These are phyloP conservation scores for Scomber japonicus DNA, from an alignment of 2,113 vertebrate genomes.

Conservation along the genomic window DNA sequence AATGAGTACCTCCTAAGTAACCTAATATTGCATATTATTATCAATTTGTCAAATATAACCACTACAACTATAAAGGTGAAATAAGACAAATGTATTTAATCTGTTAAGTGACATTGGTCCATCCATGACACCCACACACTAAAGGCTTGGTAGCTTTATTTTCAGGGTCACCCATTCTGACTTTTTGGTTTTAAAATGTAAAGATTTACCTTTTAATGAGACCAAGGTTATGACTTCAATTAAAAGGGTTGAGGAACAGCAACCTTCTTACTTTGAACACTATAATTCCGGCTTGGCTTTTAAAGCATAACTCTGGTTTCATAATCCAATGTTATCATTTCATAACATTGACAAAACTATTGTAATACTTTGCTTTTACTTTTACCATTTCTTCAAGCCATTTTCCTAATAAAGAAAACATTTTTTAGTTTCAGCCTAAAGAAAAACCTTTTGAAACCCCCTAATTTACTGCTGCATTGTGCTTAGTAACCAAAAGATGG, in stretches of 20 bases:
- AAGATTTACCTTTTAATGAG: too few relatives aligned
- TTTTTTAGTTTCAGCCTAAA: neutral
- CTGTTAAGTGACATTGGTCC: too few relatives aligned
- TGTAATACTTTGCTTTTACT: neutral
- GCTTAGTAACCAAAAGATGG: constrained; percentile 77
- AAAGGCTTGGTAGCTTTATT: too few relatives aligned
- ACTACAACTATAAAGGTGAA: neutral
- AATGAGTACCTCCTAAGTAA: neutral
- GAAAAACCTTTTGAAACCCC: neutral
- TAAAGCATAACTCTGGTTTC: neutral
- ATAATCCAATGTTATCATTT: neutral
- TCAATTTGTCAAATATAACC: neutral
- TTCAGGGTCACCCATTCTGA: too few relatives aligned
- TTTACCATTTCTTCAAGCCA: neutral
- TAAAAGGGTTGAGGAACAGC: too few relatives aligned
- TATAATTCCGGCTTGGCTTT: neutral
- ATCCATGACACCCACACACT: too few relatives aligned
- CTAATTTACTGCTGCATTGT: constrained; percentile 26
- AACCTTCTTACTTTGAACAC: too few relatives aligned
- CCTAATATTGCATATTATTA: neutral
- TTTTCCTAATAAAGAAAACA: neutral
- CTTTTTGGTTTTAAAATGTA: too few relatives aligned
- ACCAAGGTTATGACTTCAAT: too few relatives aligned
- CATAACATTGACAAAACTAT: neutral
- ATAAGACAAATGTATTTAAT: neutral